Conservation (phyloP, 2,888 invertebrate species). For the Latrodectus elegans region DNA sequence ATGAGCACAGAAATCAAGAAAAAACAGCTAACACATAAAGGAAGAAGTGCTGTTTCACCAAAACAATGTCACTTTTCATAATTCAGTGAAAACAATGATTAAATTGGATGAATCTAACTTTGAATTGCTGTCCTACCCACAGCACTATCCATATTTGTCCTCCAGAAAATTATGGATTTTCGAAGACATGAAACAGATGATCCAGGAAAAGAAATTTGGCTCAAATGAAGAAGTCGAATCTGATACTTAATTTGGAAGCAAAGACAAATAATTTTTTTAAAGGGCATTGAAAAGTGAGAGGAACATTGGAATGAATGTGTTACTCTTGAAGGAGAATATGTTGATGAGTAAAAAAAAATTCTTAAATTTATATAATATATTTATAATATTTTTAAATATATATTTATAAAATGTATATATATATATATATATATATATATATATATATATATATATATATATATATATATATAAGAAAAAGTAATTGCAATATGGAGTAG, state of each 20-base stretch:
- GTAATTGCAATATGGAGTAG: no score
- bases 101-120: slow-evolving; percentile 52
- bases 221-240: slow-evolving; percentile 6
- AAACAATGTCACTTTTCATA: slow-evolving; percentile 57
- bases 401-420: no score
- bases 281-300: slow-evolving; percentile 20
- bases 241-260: slow-evolving; percentile 19
- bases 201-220: slow-evolving; percentile 25
- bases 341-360: no score
- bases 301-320: neutral
- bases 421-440: no score
- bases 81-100: slow-evolving; percentile 13
- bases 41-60: slow-evolving; percentile 42
- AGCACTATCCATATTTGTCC: slow-evolving; percentile 46
- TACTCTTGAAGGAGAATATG: neutral
- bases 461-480: no score
- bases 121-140: slow-evolving; percentile 44
- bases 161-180: slow-evolving; percentile 53
- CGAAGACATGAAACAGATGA: slow-evolving; percentile 39
- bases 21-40: slow-evolving; percentile 42
- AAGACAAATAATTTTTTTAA: slow-evolving; percentile 10
- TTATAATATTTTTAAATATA: no score
- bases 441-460: no score
- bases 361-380: no score
- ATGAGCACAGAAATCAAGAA: slow-evolving; percentile 46